phyloP scores from a whole-genome alignment of 2,888 invertebrate species.

The Dendrolimus houi region DNA sequence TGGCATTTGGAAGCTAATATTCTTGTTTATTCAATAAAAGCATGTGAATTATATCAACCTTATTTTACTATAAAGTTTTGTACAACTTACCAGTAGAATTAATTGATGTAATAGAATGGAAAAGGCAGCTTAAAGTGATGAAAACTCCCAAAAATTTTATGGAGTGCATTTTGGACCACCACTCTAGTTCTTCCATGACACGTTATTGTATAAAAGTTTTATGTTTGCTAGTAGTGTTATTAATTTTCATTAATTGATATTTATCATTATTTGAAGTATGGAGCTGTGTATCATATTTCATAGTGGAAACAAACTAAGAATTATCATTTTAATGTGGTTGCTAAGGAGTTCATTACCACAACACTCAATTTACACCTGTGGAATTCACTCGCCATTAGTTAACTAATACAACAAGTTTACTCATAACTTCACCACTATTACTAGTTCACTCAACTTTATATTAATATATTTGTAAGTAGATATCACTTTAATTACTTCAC shows the following conservation, averaged over 20 bases:
- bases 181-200: conserved; percentile 68
- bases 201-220: conserved; percentile 11
- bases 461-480: too few species aligned
- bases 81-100: conserved; percentile 47
- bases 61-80: too few species aligned
- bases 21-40: too few species aligned
- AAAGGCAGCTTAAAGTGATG: conserved; percentile 23
- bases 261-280: neutral
- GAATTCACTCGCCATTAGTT: conserved; percentile 48
- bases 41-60: too few species aligned
- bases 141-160: conserved; percentile 34
- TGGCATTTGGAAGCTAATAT: too few species aligned
- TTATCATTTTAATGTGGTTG: conserved; percentile 43
- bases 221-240: neutral
- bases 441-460: conserved; percentile 68
- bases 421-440: conserved; percentile 22
- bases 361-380: conserved; percentile 63
- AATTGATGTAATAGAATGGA: conserved; percentile 29
- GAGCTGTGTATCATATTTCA: neutral
- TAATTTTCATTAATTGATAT: neutral
- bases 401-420: conserved; percentile 33
- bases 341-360: conserved; percentile 64
- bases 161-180: conserved; percentile 56
- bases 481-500: neutral
- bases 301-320: conserved; percentile 3